Percentiles rank a stretch among this genome's conserved stretches.
Conservation (phyloP, 2,797 vertebrate genomes). For the Malurus leucopterus region DNA sequence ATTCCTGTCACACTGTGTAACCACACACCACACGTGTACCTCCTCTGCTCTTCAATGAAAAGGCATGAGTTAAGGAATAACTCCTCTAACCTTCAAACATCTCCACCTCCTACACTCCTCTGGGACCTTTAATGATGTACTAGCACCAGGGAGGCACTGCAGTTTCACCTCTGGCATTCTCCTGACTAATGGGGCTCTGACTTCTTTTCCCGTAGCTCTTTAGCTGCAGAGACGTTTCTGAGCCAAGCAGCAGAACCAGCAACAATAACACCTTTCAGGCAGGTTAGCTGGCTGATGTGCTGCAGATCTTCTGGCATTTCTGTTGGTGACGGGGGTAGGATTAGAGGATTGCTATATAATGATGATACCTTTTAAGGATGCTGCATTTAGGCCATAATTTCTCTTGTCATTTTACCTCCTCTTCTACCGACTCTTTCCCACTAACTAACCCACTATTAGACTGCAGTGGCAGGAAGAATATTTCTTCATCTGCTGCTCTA, state of each 20-base stretch:
- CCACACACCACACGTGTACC: neutral
- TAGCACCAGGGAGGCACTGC: neutral
- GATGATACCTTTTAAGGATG: slow-evolving; percentile 30
- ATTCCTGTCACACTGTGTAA: neutral
- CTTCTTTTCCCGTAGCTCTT: slow-evolving; percentile 41
- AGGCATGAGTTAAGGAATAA: slow-evolving; percentile 26
- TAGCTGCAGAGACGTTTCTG: slow-evolving; percentile 27
- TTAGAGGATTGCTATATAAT: slow-evolving; percentile 27
- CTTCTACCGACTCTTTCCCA: slow-evolving; percentile 3
- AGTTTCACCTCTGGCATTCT: slow-evolving; percentile 39
- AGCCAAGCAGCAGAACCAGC: slow-evolving; percentile 30
- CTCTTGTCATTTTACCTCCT: slow-evolving; percentile 47
- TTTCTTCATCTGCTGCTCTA: slow-evolving; percentile 23
- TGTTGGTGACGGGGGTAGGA: neutral
- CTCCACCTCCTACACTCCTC: slow-evolving; percentile 16
- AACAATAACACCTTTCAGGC: slow-evolving; percentile 42
- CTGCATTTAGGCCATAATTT: slow-evolving; percentile 46
- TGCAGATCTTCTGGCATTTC: slow-evolving; percentile 25
- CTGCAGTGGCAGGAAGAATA: neutral
- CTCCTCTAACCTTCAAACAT: slow-evolving; percentile 13
- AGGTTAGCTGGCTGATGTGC: slow-evolving; percentile 28
- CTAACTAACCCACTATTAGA: slow-evolving; percentile 4
- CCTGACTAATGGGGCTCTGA: slow-evolving; percentile 19
- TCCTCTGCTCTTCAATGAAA: slow-evolving; percentile 22
- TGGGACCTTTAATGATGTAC: slow-evolving; percentile 37